These are phyloP conservation scores for Calephelis virginiensis DNA, from an alignment of 1,140 invertebrate species.

Conservation along the genomic window DNA sequence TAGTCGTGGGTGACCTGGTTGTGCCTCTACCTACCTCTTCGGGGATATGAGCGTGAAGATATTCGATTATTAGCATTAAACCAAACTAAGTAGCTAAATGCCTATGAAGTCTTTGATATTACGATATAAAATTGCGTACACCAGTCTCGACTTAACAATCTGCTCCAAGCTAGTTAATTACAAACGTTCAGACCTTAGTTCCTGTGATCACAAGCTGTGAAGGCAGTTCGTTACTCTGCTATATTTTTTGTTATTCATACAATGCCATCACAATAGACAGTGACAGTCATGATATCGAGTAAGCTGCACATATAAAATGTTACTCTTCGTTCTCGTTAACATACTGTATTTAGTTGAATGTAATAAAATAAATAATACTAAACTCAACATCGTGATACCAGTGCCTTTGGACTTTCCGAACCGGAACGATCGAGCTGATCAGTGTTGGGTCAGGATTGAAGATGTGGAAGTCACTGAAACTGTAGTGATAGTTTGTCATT, in stretches of 20 bases:
- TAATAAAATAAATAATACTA: conserved; percentile 34
- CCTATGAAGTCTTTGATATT: too few species aligned
- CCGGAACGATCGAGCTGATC: conserved; percentile 62
- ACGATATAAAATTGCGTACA: background rate
- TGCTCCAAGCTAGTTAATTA: conserved; percentile 21
- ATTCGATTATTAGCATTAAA: too few species aligned
- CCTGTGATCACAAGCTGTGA: conserved; percentile 52
- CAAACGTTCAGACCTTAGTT: conserved; percentile 38
- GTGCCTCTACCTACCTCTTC: too few species aligned
- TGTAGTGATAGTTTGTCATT: conserved; percentile 48
- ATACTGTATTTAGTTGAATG: conserved; percentile 35
- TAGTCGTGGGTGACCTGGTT: too few species aligned
- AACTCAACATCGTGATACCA: conserved; percentile 48
- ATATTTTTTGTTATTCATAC: conserved; percentile 47
- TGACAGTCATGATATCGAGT: conserved; percentile 57
- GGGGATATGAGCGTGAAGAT: too few species aligned
- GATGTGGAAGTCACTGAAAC: conserved; percentile 59
- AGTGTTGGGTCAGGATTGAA: conserved; percentile 67
- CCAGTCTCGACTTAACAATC: background rate
- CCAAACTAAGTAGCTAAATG: too few species aligned
- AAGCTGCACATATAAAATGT: conserved; percentile 68
- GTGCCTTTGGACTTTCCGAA: conserved; percentile 61
- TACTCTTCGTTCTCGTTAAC: conserved; percentile 42
- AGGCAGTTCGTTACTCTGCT: conserved; percentile 46
- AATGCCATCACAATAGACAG: conserved; percentile 46